phyloP scores from a whole-genome alignment of 2,888 invertebrate genomes.

The Calliopum simillimum region DNA sequence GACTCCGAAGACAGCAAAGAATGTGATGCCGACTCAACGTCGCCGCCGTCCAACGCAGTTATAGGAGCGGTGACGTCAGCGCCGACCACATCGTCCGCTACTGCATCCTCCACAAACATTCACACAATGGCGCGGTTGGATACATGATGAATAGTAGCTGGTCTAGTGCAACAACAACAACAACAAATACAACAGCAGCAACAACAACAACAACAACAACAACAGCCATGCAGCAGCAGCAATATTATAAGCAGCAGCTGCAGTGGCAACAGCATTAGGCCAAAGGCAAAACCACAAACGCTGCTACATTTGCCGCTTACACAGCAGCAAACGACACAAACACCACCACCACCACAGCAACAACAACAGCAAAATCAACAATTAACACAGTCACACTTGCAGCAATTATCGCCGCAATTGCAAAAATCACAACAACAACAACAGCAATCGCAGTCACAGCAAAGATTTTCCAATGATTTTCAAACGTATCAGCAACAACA shows the following conservation, averaged over 20 bases:
- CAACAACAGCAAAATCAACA: conserved; percentile 39
- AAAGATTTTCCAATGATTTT: conserved; percentile 26
- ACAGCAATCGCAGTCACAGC: conserved; percentile 31
- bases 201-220: conserved; percentile 47
- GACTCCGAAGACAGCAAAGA: conserved; percentile 68
- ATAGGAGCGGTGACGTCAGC: conserved; percentile 39
- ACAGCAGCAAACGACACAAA: conserved; percentile 41
- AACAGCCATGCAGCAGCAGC: conserved; percentile 42
- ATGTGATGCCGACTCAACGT: conserved; percentile 62
- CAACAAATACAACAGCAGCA: no score
- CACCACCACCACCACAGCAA: conserved; percentile 31
- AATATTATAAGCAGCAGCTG: conserved; percentile 33
- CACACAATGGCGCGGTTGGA: conserved; percentile 61
- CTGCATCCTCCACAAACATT: conserved; percentile 59
- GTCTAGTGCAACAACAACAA: conserved; percentile 61
- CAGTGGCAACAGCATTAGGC: conserved; percentile 40
- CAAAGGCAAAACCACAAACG: conserved; percentile 45
- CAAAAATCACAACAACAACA: conserved; percentile 42
- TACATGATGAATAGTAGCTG: conserved; percentile 65
- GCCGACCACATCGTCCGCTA: conserved; percentile 45
- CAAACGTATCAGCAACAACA: conserved; percentile 35
- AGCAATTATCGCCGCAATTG: conserved; percentile 41
- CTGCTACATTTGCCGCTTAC: conserved; percentile 47
- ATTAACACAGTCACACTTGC: conserved; percentile 39
- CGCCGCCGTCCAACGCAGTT: conserved; percentile 43